Evolutionary conservation across 2,888 invertebrate genomes (phyloP), one percentile per base, ranked within the genome.

Genomic region (Hermodice carunculata): DNA sequence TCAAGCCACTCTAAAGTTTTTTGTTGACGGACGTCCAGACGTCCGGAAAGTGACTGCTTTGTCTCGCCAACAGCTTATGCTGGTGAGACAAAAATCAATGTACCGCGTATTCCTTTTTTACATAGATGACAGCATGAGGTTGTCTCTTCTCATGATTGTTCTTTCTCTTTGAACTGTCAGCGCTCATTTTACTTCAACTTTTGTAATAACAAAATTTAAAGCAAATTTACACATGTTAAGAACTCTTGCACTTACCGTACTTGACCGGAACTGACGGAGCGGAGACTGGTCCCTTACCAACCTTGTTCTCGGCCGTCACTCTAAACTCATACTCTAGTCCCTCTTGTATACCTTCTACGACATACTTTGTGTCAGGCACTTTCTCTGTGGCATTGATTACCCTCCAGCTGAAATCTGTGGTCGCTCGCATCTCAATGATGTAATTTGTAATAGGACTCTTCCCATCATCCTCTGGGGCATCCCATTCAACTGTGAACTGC

Each of bases 241-340:
- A n/a, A n/a, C n/a, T n/a, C n/a, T n/a, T n/a, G 29, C 6, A 67
- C 67, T 37, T 49, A 71, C 71, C 69, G 57, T 69, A 71, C 54
- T 71, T 69, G 26, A 66, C 64, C 11, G 65, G 49, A 24, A 51
- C 43, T 14, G 69, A 65, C 14, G 72, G 43, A 5, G 31, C 22
- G 2, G 66, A 73, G 1, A 67, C 56, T 4, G 58, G 53, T n/a
- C 98, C 95, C 0, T 93, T 93, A 14, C 98, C 98, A 1, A 96
- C 97, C 76, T 94, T 93, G 88, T 95, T 95, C 32, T 94, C 90
- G 14, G 95, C 95, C 51, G 91, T 89, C 0, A 95, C 94, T 22
- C 95, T 89, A 90, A 95, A 95, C 82, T 94, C 93, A 80, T 95
- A 95, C 0, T 92, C 92, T 87, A 96, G 94, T 62, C 96, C 96